A percentile compares a stretch with the other conserved stretches of the same genome.
Conservation (phyloP, 2,888 invertebrate species). For the Lacanobia wlatinum region DNA sequence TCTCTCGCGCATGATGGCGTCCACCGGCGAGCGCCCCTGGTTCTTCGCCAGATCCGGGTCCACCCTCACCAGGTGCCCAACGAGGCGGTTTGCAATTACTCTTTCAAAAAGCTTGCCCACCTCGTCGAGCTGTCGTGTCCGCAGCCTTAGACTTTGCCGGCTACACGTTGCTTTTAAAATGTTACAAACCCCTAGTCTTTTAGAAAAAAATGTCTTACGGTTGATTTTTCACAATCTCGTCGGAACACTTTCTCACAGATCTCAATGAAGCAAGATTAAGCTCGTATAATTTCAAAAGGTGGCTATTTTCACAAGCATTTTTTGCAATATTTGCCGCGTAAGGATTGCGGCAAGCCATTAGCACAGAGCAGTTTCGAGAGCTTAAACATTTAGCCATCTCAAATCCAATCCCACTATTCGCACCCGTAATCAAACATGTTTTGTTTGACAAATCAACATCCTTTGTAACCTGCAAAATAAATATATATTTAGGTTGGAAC, state of each 20-base stretch:
- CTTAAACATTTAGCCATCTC: constrained; percentile 96
- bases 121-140: too few relatives aligned
- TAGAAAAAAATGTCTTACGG: constrained; percentile 21
- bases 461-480: constrained; percentile 91
- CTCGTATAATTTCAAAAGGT: constrained; percentile 76
- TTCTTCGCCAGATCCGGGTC: too few relatives aligned
- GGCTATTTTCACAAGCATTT: constrained; percentile 69
- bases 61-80: too few relatives aligned
- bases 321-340: constrained; percentile 90
- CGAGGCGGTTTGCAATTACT: too few relatives aligned
- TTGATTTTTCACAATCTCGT: constrained; percentile 71
- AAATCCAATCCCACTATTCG: constrained; percentile 97
- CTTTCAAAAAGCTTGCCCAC: too few relatives aligned
- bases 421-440: constrained; percentile 97
- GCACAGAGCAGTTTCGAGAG: constrained; percentile 95
- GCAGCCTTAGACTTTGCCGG: not conserved
- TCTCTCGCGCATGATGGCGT: too few relatives aligned
- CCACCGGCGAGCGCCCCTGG: too few relatives aligned
- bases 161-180: not conserved
- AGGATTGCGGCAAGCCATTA: constrained; percentile 95
- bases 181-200: constrained; percentile 1
- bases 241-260: constrained; percentile 81
- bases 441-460: constrained; percentile 95
- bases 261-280: constrained; percentile 82
- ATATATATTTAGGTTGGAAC: not conserved